phyloP scores from a whole-genome alignment of 2,888 invertebrate genomes.

The Drosophila tanythrix region DNA sequence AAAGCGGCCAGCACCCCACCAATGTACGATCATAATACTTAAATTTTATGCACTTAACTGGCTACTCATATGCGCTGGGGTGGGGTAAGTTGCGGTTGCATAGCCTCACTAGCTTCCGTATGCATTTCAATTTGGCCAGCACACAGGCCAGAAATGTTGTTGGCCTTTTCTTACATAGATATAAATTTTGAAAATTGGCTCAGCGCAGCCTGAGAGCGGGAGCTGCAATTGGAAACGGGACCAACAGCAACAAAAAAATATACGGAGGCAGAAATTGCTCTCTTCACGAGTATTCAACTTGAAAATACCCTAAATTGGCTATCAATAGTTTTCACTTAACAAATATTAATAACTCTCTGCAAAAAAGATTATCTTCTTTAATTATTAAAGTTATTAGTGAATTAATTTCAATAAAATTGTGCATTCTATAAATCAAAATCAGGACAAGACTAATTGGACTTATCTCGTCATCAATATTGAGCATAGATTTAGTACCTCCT shows the following conservation, averaged over 20 bases:
- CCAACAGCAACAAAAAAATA: slow-evolving; percentile 5
- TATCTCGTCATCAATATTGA: background rate
- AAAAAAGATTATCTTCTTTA: background rate
- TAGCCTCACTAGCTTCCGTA: slow-evolving; percentile 46
- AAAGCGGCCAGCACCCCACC: slow-evolving; percentile 55
- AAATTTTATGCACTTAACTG: slow-evolving; percentile 72
- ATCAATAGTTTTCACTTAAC: background rate
- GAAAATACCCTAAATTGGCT: background rate
- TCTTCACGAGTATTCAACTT: background rate
- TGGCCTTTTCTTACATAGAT: slow-evolving; percentile 70
- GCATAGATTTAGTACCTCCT: background rate
- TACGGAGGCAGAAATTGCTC: background rate
- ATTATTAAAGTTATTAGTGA: background rate
- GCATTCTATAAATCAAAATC: background rate
- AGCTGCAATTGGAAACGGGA: slow-evolving; percentile 52
- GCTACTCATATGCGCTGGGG: slow-evolving; percentile 24
- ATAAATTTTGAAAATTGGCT: slow-evolving; percentile 77
- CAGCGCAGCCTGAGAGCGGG: slow-evolving; percentile 58
- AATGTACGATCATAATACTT: slow-evolving; percentile 71
- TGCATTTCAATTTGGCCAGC: slow-evolving; percentile 52
- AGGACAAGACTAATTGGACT: background rate
- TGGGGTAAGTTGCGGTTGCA: slow-evolving; percentile 10
- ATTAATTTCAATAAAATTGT: background rate
- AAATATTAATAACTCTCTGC: background rate
- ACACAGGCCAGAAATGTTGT: slow-evolving; percentile 52